These are phyloP conservation scores for Naja naja DNA, from an alignment of 2,113 vertebrate genomes.

Conservation along the genomic window DNA sequence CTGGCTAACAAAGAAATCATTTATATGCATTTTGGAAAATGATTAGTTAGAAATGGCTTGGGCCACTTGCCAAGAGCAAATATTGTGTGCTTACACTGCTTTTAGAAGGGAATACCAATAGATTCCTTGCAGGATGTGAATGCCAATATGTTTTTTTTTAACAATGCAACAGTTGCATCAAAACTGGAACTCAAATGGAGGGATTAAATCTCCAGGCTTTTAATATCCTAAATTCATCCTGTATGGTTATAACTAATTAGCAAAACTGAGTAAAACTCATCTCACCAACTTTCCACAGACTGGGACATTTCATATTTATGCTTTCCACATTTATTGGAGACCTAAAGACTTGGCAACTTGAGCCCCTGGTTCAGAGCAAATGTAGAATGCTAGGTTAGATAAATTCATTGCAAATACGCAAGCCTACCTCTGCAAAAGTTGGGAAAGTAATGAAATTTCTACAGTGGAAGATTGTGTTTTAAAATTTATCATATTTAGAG, in stretches of 20 bases:
- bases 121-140: background rate
- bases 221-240: background rate
- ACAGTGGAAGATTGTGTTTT: background rate
- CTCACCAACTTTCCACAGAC: background rate
- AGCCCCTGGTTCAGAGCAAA: background rate
- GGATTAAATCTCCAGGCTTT: background rate
- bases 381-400: background rate
- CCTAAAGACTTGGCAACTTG: background rate
- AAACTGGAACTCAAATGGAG: background rate
- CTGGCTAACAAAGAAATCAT: background rate
- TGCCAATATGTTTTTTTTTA: background rate
- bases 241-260: background rate
- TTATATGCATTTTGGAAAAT: background rate
- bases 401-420: background rate
- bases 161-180: background rate
- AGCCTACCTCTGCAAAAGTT: background rate
- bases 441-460: background rate
- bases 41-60: constrained; percentile 1
- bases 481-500: background rate
- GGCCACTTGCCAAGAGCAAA: constrained; percentile 7
- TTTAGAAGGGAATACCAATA: background rate
- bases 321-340: background rate
- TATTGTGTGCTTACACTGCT: background rate
- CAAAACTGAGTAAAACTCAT: background rate
- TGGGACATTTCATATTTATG: background rate